Evolutionary conservation across 2,888 invertebrate species (phyloP).

Genomic region (Aelia acuminata): DNA sequence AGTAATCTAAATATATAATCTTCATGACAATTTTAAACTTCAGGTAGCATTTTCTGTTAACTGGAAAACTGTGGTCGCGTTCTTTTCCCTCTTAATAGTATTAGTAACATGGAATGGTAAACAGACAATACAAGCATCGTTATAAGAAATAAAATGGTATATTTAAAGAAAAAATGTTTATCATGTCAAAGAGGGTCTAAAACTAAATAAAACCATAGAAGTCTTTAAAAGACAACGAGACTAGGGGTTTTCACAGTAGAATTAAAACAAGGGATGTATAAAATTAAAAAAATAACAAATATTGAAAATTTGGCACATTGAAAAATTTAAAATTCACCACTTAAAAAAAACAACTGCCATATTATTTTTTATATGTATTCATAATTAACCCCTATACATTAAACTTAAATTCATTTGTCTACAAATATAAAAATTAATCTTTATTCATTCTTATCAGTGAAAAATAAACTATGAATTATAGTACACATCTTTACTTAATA

Average conservation of each 20-base stretch:
- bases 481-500: no score
- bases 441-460: no score
- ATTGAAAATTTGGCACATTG: slow-evolving; percentile 43
- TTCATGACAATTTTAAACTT: no score
- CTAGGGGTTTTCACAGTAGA: background rate
- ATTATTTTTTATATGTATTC: background rate
- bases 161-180: slow-evolving; percentile 8
- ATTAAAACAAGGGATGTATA: background rate
- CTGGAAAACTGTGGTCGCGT: background rate
- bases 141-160: slow-evolving; percentile 40
- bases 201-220: background rate
- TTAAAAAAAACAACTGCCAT: background rate
- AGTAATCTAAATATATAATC: no score
- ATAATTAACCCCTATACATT: background rate
- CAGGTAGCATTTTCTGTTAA: background rate
- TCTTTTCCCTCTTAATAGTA: background rate
- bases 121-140: background rate
- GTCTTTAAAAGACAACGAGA: slow-evolving; percentile 33
- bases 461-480: no score
- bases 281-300: slow-evolving; percentile 25
- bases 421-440: no score
- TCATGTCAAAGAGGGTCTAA: slow-evolving; percentile 43
- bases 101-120: background rate
- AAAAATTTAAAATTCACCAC: background rate
- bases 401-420: background rate